These are phyloP conservation scores for Drosophila neotestacea DNA, from an alignment of 2,888 invertebrate genomes.

Conservation along the genomic window DNA sequence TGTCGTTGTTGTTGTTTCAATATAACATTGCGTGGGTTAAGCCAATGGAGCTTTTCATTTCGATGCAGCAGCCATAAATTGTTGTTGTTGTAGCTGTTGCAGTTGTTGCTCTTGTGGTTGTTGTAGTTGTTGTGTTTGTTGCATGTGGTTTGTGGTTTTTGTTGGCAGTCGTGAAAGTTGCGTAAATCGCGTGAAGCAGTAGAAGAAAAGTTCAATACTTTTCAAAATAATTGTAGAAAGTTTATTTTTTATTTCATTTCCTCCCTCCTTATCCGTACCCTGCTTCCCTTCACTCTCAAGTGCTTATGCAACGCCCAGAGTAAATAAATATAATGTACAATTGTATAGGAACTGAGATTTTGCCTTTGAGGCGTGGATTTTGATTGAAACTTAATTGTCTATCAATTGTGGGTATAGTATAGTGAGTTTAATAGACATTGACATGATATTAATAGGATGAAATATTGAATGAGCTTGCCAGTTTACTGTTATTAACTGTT, in stretches of 20 bases:
- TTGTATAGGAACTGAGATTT: slow-evolving; percentile 28
- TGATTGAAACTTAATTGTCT: slow-evolving; percentile 69
- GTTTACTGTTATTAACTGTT: neutral
- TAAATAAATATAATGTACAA: slow-evolving; percentile 5
- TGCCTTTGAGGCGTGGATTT: slow-evolving; percentile 39
- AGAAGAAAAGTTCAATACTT: slow-evolving; percentile 78
- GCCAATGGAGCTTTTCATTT: slow-evolving; percentile 59
- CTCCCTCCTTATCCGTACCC: neutral
- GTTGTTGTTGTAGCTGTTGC: slow-evolving; percentile 49
- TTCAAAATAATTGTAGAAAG: slow-evolving; percentile 80
- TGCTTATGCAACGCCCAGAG: slow-evolving; percentile 51
- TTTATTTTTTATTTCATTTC: slow-evolving; percentile 47
- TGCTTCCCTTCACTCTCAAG: slow-evolving; percentile 24
- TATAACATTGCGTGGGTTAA: slow-evolving; percentile 70
- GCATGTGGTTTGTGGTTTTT: slow-evolving; percentile 50
- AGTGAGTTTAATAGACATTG: slow-evolving; percentile 49
- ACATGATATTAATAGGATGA: slow-evolving; percentile 33
- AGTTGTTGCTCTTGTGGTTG: slow-evolving; percentile 27
- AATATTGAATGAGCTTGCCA: slow-evolving; percentile 7
- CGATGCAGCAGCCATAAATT: slow-evolving; percentile 71
- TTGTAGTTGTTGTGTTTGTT: slow-evolving; percentile 23
- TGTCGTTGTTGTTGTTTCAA: slow-evolving; percentile 29
- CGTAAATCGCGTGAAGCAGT: slow-evolving; percentile 79
- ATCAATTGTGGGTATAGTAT: slow-evolving; percentile 53
- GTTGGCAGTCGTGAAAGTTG: slow-evolving; percentile 76